Percentiles rank a stretch among this genome's conserved stretches.
Evolutionary conservation across 53 echinoderm and acorn worm genomes (phyloP).

Genomic region (Astropecten irregularis): DNA sequence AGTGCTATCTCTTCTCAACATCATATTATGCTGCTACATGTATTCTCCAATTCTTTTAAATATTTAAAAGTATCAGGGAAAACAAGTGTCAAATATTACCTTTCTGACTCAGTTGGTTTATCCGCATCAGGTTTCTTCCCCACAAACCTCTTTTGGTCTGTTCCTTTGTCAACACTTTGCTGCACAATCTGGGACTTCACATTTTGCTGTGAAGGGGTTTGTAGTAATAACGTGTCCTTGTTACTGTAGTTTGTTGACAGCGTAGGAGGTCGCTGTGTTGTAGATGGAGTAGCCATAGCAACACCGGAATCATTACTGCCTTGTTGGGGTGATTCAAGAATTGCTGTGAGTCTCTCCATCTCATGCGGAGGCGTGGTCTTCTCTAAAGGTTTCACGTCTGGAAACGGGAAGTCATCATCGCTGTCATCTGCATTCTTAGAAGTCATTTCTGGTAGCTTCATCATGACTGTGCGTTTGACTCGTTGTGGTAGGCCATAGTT

Average conservation of each 20-base stretch:
- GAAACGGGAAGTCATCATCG: constrained; percentile 69
- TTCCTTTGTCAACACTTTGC: background rate
- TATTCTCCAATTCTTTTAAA: too few species aligned
- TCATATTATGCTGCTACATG: too few species aligned
- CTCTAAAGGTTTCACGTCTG: constrained; percentile 59
- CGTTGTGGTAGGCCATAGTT: constrained; percentile 34
- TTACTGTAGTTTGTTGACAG: background rate
- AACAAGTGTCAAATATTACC: background rate
- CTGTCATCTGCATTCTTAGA: constrained; percentile 38
- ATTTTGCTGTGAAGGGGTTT: constrained; percentile 6
- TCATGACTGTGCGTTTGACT: background rate
- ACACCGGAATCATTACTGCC: constrained; percentile 19
- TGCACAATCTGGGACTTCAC: background rate
- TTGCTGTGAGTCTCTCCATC: constrained; percentile 2
- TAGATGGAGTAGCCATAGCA: constrained; percentile 10
- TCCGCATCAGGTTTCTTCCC: background rate
- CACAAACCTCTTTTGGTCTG: background rate
- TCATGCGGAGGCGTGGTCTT: background rate
- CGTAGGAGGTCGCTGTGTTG: background rate
- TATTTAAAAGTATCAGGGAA: too few species aligned
- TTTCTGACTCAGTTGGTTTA: background rate
- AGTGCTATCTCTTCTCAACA: too few species aligned
- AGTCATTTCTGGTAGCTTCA: background rate
- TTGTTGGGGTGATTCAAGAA: constrained; percentile 28
- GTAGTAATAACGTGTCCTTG: background rate